Evolutionary conservation across 2,797 vertebrate species (phyloP), one percentile per base, ranked within the genome.

Genomic region (Petrocephalus schoutedeni): DNA sequence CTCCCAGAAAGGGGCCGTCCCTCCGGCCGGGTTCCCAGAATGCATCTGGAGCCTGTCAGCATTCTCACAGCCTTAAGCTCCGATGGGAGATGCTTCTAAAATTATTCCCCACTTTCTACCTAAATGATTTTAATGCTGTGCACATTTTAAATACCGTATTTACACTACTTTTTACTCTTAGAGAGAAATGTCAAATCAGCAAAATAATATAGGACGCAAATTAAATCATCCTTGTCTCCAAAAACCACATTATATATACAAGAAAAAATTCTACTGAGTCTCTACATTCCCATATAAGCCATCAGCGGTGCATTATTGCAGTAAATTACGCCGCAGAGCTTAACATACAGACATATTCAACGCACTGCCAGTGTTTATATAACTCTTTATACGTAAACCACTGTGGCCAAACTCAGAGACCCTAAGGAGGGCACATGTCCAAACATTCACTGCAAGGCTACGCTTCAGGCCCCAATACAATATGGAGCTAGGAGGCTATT

Each of bases 161-260:
- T 45, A 36, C 71, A 77, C 16, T 77, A 74, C 5, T n/a, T 41
- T 77, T 41, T 77, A n/a, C 36, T 41, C 71, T n/a, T 41, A 77
- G 36, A 77, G 32, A 77, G 71, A 77, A 77, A 77, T 77, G 71
- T 77, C 71, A 77, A 77, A 77, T 77, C 71, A n/a, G 71, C 71
- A 77, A 77, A 77, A 77, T 77, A 77, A 77, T 45, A 77, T n/a
- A 41, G 71, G 45, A 77, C 2, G 36, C 16, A 45, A 77, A 77
- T 45, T 41, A 77, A 77, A 77, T 77, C 32, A 77, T 77, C 41
- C 71, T 41, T 77, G 36, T 45, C 36, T 77, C 71, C 71, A 77
- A 77, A 77, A 45, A 77, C 71, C 41, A 77, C 71, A 77, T 77
- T 45, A 77, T 77, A 7, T 77, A 45, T 36, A 45, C 16, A 77